Conservation (phyloP, 2,113 vertebrate genomes). For the Brachypodius melanocephalos region DNA sequence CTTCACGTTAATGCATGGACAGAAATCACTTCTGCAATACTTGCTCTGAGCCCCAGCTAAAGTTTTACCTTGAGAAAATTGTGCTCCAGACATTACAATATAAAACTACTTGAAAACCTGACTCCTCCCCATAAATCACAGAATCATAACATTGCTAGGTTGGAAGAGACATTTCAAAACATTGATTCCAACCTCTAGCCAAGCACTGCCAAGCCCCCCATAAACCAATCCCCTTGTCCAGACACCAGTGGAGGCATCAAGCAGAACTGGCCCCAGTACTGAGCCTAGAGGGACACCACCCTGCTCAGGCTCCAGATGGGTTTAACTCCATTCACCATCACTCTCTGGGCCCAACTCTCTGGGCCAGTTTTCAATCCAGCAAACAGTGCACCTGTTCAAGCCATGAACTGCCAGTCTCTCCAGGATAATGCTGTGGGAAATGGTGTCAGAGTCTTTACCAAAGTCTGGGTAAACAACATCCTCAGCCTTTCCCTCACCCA, state of each 20-base stretch:
- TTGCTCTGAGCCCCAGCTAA: background rate
- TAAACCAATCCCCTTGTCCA: background rate
- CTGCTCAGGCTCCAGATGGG: background rate
- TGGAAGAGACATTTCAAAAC: background rate
- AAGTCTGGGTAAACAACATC: background rate
- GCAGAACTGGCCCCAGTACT: background rate
- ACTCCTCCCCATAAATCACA: background rate
- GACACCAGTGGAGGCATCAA: background rate
- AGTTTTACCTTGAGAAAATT: background rate
- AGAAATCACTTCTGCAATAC: background rate
- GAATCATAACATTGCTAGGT: background rate
- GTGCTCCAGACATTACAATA: background rate
- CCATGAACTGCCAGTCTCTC: background rate
- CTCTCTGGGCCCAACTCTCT: background rate
- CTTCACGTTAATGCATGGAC: background rate
- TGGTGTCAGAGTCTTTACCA: background rate
- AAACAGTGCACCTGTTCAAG: background rate
- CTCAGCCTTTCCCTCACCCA: background rate
- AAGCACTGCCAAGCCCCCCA: background rate
- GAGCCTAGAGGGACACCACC: background rate
- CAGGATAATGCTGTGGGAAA: background rate
- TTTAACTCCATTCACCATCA: background rate
- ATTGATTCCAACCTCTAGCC: rapidly evolving
- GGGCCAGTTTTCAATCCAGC: background rate
- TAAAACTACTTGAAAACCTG: background rate